Conservation (phyloP, 2,797 vertebrate species). For the Anabacerthia variegaticeps region DNA sequence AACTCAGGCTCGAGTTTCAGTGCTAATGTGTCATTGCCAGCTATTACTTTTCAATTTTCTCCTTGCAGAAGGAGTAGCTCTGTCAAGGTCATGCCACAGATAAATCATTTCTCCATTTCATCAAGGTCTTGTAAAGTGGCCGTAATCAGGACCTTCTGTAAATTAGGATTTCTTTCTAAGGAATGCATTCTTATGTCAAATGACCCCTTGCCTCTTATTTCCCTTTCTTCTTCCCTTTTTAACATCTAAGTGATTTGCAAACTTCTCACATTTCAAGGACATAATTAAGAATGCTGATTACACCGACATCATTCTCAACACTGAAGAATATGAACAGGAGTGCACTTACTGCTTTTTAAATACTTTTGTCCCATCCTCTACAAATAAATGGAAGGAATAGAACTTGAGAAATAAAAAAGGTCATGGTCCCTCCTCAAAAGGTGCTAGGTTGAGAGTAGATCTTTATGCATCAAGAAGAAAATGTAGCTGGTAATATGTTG, state of each 20-base stretch:
- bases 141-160: conserved; percentile 31
- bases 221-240: not conserved
- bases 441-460: not conserved
- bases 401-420: conserved; percentile 33
- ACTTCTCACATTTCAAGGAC: conserved; percentile 60
- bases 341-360: conserved; percentile 34
- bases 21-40: not conserved
- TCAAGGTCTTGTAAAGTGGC: conserved; percentile 22
- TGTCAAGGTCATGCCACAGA: conserved; percentile 46
- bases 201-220: not conserved
- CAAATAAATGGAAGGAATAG: conserved; percentile 52
- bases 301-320: conserved; percentile 36
- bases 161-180: conserved; percentile 48
- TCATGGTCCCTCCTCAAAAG: not conserved
- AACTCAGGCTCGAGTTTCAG: not conserved
- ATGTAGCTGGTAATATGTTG: not conserved
- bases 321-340: conserved; percentile 14
- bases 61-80: not conserved
- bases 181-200: conserved; percentile 16
- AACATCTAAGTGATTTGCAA: conserved; percentile 41
- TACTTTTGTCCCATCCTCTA: not conserved
- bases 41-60: conserved; percentile 51
- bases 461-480: not conserved
- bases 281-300: conserved; percentile 69
- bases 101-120: conserved; percentile 16